phyloP scores from a whole-genome alignment of 2,113 vertebrate species.

The Psilopsiagon aymara region DNA sequence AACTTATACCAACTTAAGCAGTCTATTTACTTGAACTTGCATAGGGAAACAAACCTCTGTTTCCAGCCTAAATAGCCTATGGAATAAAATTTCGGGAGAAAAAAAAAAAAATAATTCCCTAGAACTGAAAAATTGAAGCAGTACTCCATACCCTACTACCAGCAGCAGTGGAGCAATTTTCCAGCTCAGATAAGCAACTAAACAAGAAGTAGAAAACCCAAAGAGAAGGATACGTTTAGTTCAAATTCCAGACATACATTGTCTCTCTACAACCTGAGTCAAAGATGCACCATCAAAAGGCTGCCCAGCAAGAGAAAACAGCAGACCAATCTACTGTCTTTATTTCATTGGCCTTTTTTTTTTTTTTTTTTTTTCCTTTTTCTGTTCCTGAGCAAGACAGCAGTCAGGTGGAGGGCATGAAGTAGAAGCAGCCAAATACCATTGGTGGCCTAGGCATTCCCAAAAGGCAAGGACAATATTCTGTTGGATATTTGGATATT shows the following conservation, averaged over 20 bases:
- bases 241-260: neutral
- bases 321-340: neutral
- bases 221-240: neutral
- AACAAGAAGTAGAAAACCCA: neutral
- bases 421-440: neutral
- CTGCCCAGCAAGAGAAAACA: neutral
- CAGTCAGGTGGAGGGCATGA: rapidly evolving
- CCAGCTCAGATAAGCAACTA: neutral
- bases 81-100: neutral
- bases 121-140: neutral
- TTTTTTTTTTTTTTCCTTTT: neutral
- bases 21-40: neutral
- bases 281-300: neutral
- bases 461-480: neutral
- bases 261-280: neutral
- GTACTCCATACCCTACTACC: neutral
- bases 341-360: neutral
- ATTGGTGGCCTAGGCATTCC: neutral
- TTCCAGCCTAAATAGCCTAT: neutral
- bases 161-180: neutral
- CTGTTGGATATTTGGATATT: too few species aligned
- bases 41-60: neutral
- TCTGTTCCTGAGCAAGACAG: neutral
- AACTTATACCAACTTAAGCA: neutral
- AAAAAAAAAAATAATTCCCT: neutral